Conservation (phyloP, 2,797 vertebrate species). For the Staurois parvus region DNA sequence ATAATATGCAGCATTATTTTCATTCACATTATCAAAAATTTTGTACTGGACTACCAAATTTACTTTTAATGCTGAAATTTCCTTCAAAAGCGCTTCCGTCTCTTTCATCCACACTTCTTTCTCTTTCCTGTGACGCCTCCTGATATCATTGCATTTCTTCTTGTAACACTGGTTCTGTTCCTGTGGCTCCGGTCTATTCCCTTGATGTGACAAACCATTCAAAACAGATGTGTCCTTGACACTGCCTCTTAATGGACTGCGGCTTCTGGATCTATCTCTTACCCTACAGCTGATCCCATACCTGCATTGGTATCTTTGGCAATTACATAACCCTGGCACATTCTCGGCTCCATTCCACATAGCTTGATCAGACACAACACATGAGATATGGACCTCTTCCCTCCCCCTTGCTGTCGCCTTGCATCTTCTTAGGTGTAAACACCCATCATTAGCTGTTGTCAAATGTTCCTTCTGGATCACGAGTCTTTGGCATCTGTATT, state of each 20-base stretch:
- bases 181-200: slow-evolving; percentile 64
- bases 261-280: slow-evolving; percentile 69
- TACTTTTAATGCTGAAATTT: slow-evolving; percentile 83
- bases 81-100: slow-evolving; percentile 79
- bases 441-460: slow-evolving; percentile 70
- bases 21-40: no score
- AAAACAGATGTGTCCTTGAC: slow-evolving; percentile 64
- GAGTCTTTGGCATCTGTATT: slow-evolving; percentile 61
- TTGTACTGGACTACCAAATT: slow-evolving; percentile 6
- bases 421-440: slow-evolving; percentile 48
- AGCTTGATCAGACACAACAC: slow-evolving; percentile 61
- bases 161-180: slow-evolving; percentile 72
- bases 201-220: slow-evolving; percentile 66
- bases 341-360: slow-evolving; percentile 77
- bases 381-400: slow-evolving; percentile 50
- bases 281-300: slow-evolving; percentile 68
- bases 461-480: slow-evolving; percentile 67
- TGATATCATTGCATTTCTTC: slow-evolving; percentile 77
- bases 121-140: slow-evolving; percentile 75
- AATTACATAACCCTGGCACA: slow-evolving; percentile 65
- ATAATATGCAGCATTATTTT: no score
- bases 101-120: slow-evolving; percentile 79
- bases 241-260: slow-evolving; percentile 69
- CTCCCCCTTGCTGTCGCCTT: slow-evolving; percentile 14
- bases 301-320: slow-evolving; percentile 67